Evolutionary conservation across 2,113 vertebrate genomes (phyloP).

Genomic region (Nothobranchius furzeri): DNA sequence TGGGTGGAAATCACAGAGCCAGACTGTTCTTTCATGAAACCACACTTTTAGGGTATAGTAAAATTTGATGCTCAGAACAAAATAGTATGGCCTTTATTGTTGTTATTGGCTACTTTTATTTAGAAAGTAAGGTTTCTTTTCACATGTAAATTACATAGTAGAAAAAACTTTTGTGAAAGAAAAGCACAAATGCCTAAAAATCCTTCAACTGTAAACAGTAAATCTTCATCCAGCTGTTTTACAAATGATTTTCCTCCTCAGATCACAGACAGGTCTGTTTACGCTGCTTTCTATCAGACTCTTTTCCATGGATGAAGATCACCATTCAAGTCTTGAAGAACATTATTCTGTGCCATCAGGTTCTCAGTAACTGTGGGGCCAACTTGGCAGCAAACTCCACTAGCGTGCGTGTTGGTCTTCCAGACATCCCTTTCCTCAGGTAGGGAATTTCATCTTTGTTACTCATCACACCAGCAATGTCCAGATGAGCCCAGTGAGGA

Average conservation of each 20-base stretch:
- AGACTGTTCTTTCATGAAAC: no score
- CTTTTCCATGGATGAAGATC: neutral
- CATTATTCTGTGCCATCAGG: neutral
- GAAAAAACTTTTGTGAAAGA: neutral
- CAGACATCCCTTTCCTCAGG: constrained; percentile 94
- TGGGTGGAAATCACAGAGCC: no score
- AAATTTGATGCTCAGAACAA: no score
- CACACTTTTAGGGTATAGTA: no score
- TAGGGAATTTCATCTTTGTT: constrained; percentile 96
- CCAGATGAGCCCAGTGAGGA: constrained; percentile 93
- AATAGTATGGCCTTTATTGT: no score
- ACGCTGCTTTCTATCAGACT: neutral
- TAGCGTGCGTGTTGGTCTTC: constrained; percentile 90
- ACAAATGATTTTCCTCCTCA: neutral
- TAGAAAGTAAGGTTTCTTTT: constrained; percentile 26
- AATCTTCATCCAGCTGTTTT: neutral
- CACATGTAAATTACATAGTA: constrained; percentile 18
- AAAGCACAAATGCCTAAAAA: neutral
- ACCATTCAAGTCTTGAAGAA: neutral
- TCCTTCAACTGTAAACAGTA: neutral
- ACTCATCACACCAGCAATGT: constrained; percentile 96
- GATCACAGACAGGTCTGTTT: neutral
- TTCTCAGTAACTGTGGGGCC: constrained; percentile 67
- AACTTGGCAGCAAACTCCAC: constrained; percentile 86
- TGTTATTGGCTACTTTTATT: neutral